Base-by-base conservation (phyloP, 2,888 invertebrate genomes). In the Fragum whitleyi region DNA sequence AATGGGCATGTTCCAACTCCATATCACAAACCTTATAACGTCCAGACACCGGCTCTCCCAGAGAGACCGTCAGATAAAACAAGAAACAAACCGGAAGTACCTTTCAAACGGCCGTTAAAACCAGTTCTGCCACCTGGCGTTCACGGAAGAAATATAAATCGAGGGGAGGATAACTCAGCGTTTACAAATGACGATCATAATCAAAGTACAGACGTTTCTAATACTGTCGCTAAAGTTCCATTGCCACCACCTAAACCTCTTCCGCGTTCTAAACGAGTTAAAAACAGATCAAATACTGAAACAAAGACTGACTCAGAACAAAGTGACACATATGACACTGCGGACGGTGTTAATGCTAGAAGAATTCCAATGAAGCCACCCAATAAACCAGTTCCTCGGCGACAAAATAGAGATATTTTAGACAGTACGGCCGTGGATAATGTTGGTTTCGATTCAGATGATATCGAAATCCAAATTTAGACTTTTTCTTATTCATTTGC, bases 371-470 rank as follows among this genome's bases (percentile, higher is more conserved):
- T 75, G 9, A 67, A 53, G n/a, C 81, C 81, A 21, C 74, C 81
- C 0, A 70, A 47, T 36, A 74, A 72, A 77, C 81, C 81, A 28
- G 74, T 77, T 11, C 81, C 81, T 6, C 55, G 81, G 53, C 36
- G 81, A 42, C 69, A 74, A 51, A 28, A 11, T 65, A 65, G 14
- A 23, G 65, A 42, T n/a, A 26, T 7, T 65, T 16, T 26, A 65
- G 26, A 65, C 21, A 65, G 5, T 39, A 7, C 23, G 36, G 65
- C 16, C 9, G n/a, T 2, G 36, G 62, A 62, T 16, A 62, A 32
- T 62, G 21, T 23, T 0, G 65, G 23, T 9, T 65, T 19, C 42
- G 65, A 65, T 23, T 65, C 65, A 11, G 42, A 42, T 65, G 42
- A 42, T 23, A 9, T 42, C 42, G 65, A 65, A 65, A 65, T 65